Evolutionary conservation across 2,888 invertebrate species (phyloP), one percentile per base, ranked within the genome.

Genomic region (Unio delphinus): DNA sequence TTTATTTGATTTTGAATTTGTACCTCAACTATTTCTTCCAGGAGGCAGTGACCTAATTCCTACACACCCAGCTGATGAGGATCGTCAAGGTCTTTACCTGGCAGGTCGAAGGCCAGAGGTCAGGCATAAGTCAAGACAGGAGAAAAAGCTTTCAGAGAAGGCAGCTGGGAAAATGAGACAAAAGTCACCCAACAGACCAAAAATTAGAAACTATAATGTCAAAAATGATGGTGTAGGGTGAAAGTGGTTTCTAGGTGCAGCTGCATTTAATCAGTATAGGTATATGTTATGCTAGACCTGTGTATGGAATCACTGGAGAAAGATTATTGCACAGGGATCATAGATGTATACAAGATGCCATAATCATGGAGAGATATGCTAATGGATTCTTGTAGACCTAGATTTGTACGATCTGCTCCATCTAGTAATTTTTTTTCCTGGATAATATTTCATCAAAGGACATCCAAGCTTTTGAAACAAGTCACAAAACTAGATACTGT

Each of bases 141-240:
- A 72, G 26, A 78, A 67, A 66, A 72, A 69, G 70, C 70, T 75
- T 26, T 76, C 81, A 7, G 67, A 73, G 54, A 79, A 72, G 57
- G 70, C 75, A 5, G 67, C 73, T 4, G 76, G 76, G 30, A 73
- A 69, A 67, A 72, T 75, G 62, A 58, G 58, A 55, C 75, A 74
- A 63, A 77, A 76, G 57, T 75, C 73, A 63, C 69, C 71, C 1
- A 69, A 76, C 26, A 83, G 80, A 73, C 70, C 76, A 6, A 74
- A 75, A 66, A 67, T 84, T 11, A 75, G 86, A 58, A 86, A 86
- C 64, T 86, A 86, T 75, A 86, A 86, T 72, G 34, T 78, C 8
- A 80, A 68, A 74, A 80, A 83, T 74, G 80, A 79, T 64, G 56
- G 63, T 23, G 62, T 63, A 20, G 34, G 65, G 8, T 69, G 69